Base-by-base conservation (phyloP, 1,140 invertebrate genomes). In the Pseudoatta argentina region DNA sequence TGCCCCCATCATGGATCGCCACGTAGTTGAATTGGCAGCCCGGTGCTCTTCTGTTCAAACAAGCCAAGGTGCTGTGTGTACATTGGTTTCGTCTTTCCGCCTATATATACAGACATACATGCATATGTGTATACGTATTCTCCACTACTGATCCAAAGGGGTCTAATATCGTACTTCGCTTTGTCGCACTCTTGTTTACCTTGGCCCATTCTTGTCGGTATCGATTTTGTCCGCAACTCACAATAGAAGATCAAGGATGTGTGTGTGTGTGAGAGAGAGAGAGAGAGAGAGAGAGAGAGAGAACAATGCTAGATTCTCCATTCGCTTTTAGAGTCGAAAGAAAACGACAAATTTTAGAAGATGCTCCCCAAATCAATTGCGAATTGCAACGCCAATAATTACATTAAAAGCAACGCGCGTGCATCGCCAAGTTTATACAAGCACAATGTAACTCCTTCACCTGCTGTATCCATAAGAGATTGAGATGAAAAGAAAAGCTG, bases 21-120 rank as follows among this genome's bases (percentile, higher is more conserved):
- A 92, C 93, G 87, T 79, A 88, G 73, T 57, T 73, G 89, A 94
- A 94, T 94, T 94, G 91, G 82, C 73, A 16, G 88, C 71, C 78
- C 71, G 76, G 88, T 83, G 88, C 86, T 91, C 89, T 89, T 91
- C 93, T 93, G 92, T 92, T 88, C 93, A 94, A 94, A 94, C 89
- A 94, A 85, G 71, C 86, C 78, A 89, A 94, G 93, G 93, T 94
- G 94, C 86, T 89, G 91, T 94, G 91, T 93, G 93, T 93, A 93
- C 92, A 93, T 82, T 92, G 83, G 87, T 82, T 55, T 61, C 72
- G 90, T 61, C 27, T 59, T 76, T 53, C 14, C 79, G 30, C 16
- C 21, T 55, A 34, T 14, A 72, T 27, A 39, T 85, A 51, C 48
- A 39, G 55, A 72, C 55, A 66, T n/a, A 69, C 77, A 14, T 30